Evolutionary conservation across 2,888 invertebrate genomes (phyloP).

Genomic region (Hirudinaria manillensis): DNA sequence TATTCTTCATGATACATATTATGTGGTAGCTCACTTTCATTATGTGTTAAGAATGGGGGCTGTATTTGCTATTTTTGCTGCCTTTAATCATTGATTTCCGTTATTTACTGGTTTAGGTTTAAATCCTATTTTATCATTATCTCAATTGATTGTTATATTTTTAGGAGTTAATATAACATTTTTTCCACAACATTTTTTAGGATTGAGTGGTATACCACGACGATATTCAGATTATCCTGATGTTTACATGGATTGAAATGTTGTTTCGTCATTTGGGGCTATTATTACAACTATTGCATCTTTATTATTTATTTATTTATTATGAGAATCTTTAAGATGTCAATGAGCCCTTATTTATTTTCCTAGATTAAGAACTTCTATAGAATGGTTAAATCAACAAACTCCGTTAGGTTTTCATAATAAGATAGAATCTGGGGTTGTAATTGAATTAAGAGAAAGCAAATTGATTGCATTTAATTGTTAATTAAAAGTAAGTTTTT

Average conservation of each 20-base stretch:
- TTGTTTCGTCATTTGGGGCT: conserved; percentile 42
- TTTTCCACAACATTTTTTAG: conserved; percentile 74
- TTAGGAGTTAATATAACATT: conserved; percentile 72
- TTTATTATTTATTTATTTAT: conserved; percentile 41
- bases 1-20: conserved; percentile 74
- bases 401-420: conserved; percentile 42
- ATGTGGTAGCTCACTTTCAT: conserved; percentile 76
- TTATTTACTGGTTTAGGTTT: conserved; percentile 63
- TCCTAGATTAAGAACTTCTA: conserved; percentile 34
- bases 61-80: conserved; percentile 69
- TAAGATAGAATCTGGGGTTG: conserved; percentile 36
- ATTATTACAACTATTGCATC: conserved; percentile 40
- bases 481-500: conserved; percentile 36
- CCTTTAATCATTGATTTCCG: conserved; percentile 68
- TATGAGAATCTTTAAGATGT: conserved; percentile 42
- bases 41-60: conserved; percentile 75
- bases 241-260: conserved; percentile 52
- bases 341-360: conserved; percentile 40
- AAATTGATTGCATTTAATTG: conserved; percentile 37
- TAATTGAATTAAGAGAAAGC: conserved; percentile 36
- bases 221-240: conserved; percentile 71
- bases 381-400: conserved; percentile 41
- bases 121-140: conserved; percentile 63
- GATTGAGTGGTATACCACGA: conserved; percentile 68
- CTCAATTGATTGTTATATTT: conserved; percentile 68